phyloP scores from a whole-genome alignment of 2,797 vertebrate species.

The Hyperoplus immaculatus region DNA sequence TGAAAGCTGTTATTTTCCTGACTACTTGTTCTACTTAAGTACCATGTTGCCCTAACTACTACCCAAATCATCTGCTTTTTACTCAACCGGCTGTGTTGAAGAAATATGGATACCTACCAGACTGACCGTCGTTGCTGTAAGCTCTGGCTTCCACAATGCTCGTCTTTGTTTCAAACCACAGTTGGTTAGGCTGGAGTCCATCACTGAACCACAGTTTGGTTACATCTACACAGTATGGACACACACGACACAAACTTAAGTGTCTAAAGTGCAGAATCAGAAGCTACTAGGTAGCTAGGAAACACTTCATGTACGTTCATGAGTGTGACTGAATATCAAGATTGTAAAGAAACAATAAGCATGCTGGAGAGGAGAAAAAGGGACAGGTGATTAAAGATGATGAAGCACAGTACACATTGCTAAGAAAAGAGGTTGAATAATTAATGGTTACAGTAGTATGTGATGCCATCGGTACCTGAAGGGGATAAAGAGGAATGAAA shows the following conservation, averaged over 20 bases:
- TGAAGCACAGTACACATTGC: background rate
- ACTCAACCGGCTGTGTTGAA: background rate
- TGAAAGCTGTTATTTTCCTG: background rate
- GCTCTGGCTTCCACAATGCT: constrained; percentile 86
- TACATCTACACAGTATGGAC: constrained; percentile 73
- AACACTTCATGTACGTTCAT: background rate
- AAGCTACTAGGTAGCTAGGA: background rate
- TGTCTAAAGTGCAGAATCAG: background rate
- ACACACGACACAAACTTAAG: background rate
- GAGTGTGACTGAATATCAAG: background rate
- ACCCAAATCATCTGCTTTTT: background rate
- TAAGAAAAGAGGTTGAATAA: constrained; percentile 29
- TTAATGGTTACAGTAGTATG: constrained; percentile 31
- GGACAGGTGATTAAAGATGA: background rate
- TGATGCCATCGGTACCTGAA: constrained; percentile 60
- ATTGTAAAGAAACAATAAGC: background rate
- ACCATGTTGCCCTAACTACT: background rate
- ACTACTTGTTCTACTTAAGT: background rate
- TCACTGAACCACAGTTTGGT: constrained; percentile 90
- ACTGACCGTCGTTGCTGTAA: constrained; percentile 87
- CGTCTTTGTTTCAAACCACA: constrained; percentile 90
- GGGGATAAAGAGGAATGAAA: constrained; percentile 2
- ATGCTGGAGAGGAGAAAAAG: background rate
- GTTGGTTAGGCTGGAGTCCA: constrained; percentile 81
- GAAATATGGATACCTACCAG: constrained; percentile 81